Percentiles rank a stretch among this genome's conserved stretches.
phyloP scores from a whole-genome alignment of 2,113 vertebrate genomes.

The Apistogramma diplotaenia region DNA sequence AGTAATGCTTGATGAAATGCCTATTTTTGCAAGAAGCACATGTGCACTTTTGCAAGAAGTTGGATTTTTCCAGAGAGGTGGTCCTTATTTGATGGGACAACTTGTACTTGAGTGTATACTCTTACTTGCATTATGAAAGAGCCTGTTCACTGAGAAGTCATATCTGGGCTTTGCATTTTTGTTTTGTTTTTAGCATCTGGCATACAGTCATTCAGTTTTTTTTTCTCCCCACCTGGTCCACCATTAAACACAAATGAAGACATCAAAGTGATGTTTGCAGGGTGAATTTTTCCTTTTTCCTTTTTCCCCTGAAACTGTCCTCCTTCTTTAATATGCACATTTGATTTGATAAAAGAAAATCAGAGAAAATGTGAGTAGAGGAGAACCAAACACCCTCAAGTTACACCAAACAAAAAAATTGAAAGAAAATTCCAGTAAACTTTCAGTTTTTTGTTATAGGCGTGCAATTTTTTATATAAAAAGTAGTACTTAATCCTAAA shows the following conservation, averaged over 20 bases:
- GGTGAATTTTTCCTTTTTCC: conserved; percentile 16
- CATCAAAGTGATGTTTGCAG: conserved; percentile 43
- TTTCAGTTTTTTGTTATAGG: too few relatives aligned
- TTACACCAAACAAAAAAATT: not conserved
- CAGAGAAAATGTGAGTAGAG: not conserved
- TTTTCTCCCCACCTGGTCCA: conserved; percentile 53
- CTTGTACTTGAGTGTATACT: conserved; percentile 47
- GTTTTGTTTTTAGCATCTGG: conserved; percentile 48
- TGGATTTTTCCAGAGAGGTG: conserved; percentile 31
- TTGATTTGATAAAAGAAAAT: conserved; percentile 2
- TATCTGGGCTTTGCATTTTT: conserved; percentile 36
- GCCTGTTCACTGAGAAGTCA: conserved; percentile 55
- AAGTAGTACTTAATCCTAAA: too few relatives aligned
- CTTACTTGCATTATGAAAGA: conserved; percentile 53
- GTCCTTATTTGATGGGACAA: conserved; percentile 32
- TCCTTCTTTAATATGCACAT: not conserved
- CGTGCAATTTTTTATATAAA: too few relatives aligned
- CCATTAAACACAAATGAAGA: conserved; percentile 50
- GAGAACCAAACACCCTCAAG: not conserved
- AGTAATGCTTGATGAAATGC: conserved; percentile 29
- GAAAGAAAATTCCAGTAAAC: too few relatives aligned
- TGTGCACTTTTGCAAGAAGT: conserved; percentile 29
- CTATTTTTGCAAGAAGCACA: conserved; percentile 13
- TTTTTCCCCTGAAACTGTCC: not conserved
- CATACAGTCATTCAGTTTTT: conserved; percentile 37